phyloP scores from a whole-genome alignment of 2,797 vertebrate genomes.

The Carcharodon carcharias region DNA sequence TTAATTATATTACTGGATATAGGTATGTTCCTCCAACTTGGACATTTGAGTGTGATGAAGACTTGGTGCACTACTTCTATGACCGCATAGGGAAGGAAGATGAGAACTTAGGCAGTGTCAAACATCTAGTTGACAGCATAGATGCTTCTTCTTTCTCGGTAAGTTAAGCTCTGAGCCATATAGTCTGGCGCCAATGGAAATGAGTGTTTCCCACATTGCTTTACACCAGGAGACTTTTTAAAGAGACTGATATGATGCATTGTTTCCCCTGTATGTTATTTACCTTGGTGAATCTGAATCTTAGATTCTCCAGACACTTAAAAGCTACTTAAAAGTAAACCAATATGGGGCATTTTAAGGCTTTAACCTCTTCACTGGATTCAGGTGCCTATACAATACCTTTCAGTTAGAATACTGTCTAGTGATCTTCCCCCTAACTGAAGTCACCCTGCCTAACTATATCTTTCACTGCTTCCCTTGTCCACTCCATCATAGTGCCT shows the following conservation, averaged over 20 bases:
- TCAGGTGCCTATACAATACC: background rate
- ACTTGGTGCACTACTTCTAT: conserved; percentile 89
- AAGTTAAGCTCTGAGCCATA: conserved; percentile 40
- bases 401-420: background rate
- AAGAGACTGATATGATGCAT: background rate
- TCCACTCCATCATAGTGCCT: no score
- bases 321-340: background rate
- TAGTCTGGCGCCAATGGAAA: background rate
- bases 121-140: conserved; percentile 93
- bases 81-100: conserved; percentile 93
- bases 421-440: background rate
- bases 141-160: conserved; percentile 91
- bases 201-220: background rate
- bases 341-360: background rate
- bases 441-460: no score
- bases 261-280: background rate
- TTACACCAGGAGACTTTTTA: background rate
- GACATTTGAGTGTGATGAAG: conserved; percentile 92
- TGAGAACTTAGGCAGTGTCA: conserved; percentile 89
- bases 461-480: no score
- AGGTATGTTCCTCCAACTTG: conserved; percentile 86
- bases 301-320: background rate
- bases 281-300: background rate
- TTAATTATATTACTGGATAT: conserved; percentile 24
- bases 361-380: background rate